These are phyloP conservation scores for Poecile atricapillus DNA, from an alignment of 2,113 vertebrate genomes.

Conservation along the genomic window DNA sequence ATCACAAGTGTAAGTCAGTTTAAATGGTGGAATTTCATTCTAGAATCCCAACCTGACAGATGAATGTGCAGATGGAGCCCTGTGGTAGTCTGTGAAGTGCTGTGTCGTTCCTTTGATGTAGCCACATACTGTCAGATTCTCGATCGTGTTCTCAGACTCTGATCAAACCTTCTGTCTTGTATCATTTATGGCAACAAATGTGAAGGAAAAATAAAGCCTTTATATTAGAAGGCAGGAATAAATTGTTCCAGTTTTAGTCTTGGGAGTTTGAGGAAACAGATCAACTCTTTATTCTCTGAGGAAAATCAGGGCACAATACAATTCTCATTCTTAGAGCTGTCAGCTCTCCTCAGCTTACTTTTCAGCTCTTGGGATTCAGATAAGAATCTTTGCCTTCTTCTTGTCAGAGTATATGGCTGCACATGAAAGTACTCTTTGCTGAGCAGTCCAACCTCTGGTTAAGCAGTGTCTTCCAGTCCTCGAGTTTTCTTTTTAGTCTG, in stretches of 20 bases:
- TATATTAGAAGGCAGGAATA: neutral
- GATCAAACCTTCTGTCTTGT: conserved; percentile 29
- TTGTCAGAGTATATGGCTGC: neutral
- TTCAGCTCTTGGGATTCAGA: neutral
- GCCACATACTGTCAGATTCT: conserved; percentile 11
- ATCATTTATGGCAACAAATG: conserved; percentile 31
- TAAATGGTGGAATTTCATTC: neutral
- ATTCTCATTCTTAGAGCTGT: neutral
- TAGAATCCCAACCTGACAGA: neutral
- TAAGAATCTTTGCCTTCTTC: neutral
- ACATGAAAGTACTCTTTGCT: neutral
- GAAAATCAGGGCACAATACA: neutral
- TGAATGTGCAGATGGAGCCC: conserved; percentile 33
- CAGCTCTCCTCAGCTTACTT: neutral
- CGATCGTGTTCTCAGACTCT: conserved; percentile 27
- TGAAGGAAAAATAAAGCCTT: conserved; percentile 8
- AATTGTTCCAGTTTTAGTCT: neutral
- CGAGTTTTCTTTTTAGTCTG: neutral
- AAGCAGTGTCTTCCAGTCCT: neutral
- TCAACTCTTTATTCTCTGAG: neutral
- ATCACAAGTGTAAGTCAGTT: neutral
- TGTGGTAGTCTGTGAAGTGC: neutral
- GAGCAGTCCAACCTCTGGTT: neutral
- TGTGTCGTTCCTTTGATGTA: neutral
- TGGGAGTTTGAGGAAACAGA: neutral